A percentile compares a stretch with the other conserved stretches of the same genome.
Evolutionary conservation across 2,113 vertebrate species (phyloP).

Genomic region (Aptenodytes forsteri): DNA sequence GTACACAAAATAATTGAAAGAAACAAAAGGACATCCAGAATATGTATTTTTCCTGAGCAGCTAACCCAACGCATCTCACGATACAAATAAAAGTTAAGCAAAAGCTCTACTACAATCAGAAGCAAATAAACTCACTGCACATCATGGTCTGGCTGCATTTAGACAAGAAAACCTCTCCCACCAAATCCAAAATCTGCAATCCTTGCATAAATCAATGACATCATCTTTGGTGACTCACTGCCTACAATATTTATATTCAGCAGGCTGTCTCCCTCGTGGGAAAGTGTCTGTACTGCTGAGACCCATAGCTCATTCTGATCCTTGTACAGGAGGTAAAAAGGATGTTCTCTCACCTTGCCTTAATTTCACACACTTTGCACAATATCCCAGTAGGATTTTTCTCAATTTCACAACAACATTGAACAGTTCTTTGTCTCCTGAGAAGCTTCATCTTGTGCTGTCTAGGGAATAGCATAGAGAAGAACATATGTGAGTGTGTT

Average conservation of each 20-base stretch:
- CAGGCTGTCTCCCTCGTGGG: background rate
- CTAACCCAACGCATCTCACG: background rate
- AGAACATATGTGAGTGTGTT: background rate
- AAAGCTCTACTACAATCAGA: background rate
- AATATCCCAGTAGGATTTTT: slow-evolving; percentile 71
- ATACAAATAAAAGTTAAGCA: background rate
- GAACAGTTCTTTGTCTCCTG: slow-evolving; percentile 61
- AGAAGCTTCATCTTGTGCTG: slow-evolving; percentile 33
- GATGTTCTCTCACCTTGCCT: slow-evolving; percentile 69
- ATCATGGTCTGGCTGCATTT: background rate
- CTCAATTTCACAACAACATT: background rate
- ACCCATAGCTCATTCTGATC: background rate
- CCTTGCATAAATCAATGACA: slow-evolving; percentile 16
- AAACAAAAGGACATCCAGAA: background rate
- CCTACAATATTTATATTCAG: background rate
- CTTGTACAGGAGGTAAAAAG: background rate
- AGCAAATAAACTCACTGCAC: background rate
- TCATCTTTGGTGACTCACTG: slow-evolving; percentile 2
- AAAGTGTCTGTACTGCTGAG: slow-evolving; percentile 24
- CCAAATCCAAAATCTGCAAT: slow-evolving; percentile 31
- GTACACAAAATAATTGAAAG: background rate
- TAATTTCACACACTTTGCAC: slow-evolving; percentile 70
- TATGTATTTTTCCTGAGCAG: background rate
- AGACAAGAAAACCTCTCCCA: slow-evolving; percentile 14
- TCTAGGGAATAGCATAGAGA: background rate